phyloP scores from a whole-genome alignment of 2,888 invertebrate species.

The Campoplex nolae region DNA sequence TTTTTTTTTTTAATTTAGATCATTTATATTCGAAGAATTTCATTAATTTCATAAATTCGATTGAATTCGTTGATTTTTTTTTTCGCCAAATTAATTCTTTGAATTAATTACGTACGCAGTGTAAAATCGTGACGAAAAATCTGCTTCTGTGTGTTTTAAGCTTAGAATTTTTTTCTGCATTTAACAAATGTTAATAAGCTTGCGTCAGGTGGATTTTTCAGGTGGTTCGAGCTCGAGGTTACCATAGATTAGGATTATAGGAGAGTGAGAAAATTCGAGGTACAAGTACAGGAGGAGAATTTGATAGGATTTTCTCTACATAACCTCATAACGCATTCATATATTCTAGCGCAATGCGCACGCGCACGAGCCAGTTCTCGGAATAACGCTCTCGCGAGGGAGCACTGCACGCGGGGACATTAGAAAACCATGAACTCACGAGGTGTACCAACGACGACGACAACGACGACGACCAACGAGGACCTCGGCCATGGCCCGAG shows the following conservation, averaged over 20 bases:
- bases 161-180: background rate
- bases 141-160: background rate
- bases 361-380: constrained; percentile 58
- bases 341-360: constrained; percentile 73
- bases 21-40: background rate
- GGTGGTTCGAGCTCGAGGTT: background rate
- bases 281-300: constrained; percentile 37
- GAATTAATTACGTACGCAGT: too few species aligned
- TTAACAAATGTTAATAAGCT: background rate
- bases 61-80: background rate
- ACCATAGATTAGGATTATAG: background rate
- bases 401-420: constrained; percentile 53
- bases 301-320: constrained; percentile 50
- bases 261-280: constrained; percentile 22
- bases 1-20: background rate
- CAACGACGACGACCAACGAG: constrained; percentile 51
- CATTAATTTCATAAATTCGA: background rate
- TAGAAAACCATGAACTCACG: constrained; percentile 63
- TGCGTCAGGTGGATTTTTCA: constrained; percentile 46
- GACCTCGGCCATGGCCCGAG: constrained; percentile 59
- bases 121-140: background rate
- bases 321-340: constrained; percentile 78
- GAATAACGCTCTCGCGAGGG: constrained; percentile 57
- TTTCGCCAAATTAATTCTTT: background rate
- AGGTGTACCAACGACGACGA: constrained; percentile 50